Conservation (phyloP, 37 sponge, comb jelly and placozoan species). For the Petrosia ficiformis region DNA sequence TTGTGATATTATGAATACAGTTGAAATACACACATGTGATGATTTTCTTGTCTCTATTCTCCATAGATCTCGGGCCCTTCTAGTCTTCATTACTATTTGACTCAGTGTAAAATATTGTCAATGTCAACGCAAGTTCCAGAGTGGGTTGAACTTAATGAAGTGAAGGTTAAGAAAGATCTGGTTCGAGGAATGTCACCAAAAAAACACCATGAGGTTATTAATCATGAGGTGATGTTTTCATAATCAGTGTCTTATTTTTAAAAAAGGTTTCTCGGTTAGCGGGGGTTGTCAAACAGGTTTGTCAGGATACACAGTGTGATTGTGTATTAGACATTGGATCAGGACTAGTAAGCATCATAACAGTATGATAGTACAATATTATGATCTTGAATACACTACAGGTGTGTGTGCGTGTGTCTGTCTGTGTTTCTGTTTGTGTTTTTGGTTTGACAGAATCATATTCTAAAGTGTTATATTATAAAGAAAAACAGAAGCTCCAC, state of each 20-base stretch:
- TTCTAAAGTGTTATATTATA: no score
- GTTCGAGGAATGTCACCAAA: conserved; percentile 48
- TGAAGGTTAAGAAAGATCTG: neutral
- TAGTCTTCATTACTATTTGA: conserved; percentile 15
- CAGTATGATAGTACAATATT: conserved; percentile 1
- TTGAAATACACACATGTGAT: no score
- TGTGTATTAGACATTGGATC: conserved; percentile 69
- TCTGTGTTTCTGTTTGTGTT: no score
- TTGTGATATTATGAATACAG: no score
- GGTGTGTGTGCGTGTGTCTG: no score
- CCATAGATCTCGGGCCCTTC: no score
- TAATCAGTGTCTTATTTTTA: neutral
- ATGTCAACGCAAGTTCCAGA: conserved; percentile 7
- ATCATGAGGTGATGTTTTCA: neutral
- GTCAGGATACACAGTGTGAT: conserved; percentile 5
- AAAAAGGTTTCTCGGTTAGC: conserved; percentile 50
- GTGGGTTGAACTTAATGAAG: neutral
- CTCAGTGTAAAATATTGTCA: conserved; percentile 12
- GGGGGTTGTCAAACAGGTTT: conserved; percentile 42
- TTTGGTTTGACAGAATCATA: no score
- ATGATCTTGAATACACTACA: no score
- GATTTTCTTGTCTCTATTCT: no score
- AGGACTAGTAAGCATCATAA: conserved; percentile 60
- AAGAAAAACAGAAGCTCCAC: no score
- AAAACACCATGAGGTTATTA: conserved; percentile 60